These are phyloP conservation scores for Clamator glandarius DNA, from an alignment of 2,797 vertebrate genomes.

Conservation along the genomic window DNA sequence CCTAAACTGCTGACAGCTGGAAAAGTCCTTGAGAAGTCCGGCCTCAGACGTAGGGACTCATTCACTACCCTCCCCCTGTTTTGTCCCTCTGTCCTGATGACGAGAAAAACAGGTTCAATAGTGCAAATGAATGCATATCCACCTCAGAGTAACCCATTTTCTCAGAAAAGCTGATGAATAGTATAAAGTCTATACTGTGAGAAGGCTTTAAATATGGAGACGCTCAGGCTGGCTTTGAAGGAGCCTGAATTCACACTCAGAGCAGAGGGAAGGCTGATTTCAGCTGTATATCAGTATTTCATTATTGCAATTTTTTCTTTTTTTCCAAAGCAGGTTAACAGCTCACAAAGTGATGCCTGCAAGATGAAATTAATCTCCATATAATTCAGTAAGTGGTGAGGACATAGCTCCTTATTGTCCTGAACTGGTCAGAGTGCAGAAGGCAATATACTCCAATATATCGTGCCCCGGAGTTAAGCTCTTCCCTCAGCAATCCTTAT, in stretches of 20 bases:
- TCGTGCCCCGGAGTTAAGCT: background rate
- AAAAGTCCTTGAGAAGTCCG: background rate
- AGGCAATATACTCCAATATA: fast-evolving
- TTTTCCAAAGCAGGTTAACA: background rate
- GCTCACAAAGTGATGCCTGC: background rate
- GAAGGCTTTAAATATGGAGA: background rate
- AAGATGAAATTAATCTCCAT: background rate
- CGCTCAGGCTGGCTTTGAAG: background rate
- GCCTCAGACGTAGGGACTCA: background rate
- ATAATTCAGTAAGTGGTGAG: background rate
- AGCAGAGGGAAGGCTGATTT: background rate
- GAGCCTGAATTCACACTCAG: background rate
- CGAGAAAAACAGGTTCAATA: background rate
- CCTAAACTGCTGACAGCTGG: background rate
- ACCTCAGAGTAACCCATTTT: background rate
- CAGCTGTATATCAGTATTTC: background rate
- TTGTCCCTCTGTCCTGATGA: background rate
- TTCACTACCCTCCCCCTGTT: background rate
- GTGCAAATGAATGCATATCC: background rate
- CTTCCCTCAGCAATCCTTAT: background rate
- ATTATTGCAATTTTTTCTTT: background rate
- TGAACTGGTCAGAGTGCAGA: background rate
- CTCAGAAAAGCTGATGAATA: background rate
- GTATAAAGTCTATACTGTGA: too few relatives aligned
- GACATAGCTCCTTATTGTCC: background rate